These are phyloP conservation scores for Megaceryle torquata DNA, from an alignment of 2,113 vertebrate genomes.

Conservation along the genomic window DNA sequence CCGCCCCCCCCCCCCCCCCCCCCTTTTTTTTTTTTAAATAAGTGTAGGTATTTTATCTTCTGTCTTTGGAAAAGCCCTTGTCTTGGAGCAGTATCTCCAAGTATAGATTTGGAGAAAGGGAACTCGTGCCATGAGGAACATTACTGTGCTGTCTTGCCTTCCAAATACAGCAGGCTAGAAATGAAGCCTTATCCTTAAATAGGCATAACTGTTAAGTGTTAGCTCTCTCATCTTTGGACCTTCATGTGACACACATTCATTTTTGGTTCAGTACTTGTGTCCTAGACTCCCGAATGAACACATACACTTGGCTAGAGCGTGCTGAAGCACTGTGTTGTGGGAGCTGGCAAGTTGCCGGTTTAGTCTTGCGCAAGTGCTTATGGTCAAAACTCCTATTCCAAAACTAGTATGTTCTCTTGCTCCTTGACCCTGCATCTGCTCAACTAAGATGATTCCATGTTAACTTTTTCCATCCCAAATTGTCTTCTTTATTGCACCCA, in stretches of 20 bases:
- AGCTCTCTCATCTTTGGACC: neutral
- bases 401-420: neutral
- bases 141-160: neutral
- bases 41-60: neutral
- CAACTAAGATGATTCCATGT: neutral
- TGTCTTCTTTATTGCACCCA: neutral
- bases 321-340: neutral
- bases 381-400: neutral
- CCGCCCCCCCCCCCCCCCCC: no score
- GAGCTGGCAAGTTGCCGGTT: neutral
- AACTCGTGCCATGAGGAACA: neutral
- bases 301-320: neutral
- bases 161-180: neutral
- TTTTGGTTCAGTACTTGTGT: neutral
- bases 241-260: neutral
- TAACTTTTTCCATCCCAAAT: neutral
- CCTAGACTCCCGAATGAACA: neutral
- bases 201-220: neutral
- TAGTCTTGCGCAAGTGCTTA: neutral
- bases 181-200: neutral
- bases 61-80: neutral
- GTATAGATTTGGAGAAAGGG: neutral
- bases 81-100: neutral
- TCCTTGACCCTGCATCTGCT: neutral
- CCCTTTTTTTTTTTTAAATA: neutral